Evolutionary conservation across 2,797 vertebrate species (phyloP).

Genomic region (Brotula barbata): DNA sequence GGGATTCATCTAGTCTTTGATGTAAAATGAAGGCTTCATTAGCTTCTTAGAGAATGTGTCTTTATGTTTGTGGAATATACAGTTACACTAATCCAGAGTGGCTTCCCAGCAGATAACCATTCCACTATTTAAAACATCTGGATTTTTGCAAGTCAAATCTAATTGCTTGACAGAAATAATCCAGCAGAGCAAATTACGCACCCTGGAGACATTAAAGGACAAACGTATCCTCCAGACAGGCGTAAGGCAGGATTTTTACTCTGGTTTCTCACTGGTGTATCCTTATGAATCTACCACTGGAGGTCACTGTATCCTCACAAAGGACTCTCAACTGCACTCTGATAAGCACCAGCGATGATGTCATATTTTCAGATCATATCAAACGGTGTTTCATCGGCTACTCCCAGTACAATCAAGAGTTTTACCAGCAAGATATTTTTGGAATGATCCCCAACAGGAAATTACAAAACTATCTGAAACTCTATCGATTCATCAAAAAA

Average conservation of each 20-base stretch:
- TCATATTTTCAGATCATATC: too few relatives aligned
- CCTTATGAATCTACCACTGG: conserved; percentile 3
- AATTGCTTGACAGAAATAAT: too few relatives aligned
- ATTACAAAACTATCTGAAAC: conserved; percentile 1
- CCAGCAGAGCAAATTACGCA: too few relatives aligned
- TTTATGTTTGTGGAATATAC: conserved; percentile 22
- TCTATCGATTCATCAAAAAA: conserved; percentile 20
- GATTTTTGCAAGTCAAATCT: too few relatives aligned
- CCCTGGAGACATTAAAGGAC: too few relatives aligned
- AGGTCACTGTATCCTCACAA: conserved; percentile 22
- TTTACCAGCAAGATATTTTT: conserved; percentile 7
- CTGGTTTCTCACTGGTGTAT: background rate
- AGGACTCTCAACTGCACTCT: background rate
- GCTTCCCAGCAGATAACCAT: too few relatives aligned
- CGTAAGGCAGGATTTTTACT: conserved; percentile 24
- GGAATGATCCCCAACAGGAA: background rate
- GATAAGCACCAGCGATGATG: conserved; percentile 19
- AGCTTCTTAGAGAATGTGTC: conserved; percentile 21
- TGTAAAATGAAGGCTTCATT: conserved; percentile 12
- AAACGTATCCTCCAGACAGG: conserved; percentile 47
- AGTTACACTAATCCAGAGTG: conserved; percentile 1
- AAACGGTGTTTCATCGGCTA: conserved; percentile 5
- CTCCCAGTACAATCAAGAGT: conserved; percentile 3
- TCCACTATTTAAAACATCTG: too few relatives aligned
- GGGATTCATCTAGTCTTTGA: conserved; percentile 43